Percentiles rank a stretch among this genome's conserved stretches.
Conservation (phyloP, 2,888 invertebrate species). For the Cordylochernes scorpioides region DNA sequence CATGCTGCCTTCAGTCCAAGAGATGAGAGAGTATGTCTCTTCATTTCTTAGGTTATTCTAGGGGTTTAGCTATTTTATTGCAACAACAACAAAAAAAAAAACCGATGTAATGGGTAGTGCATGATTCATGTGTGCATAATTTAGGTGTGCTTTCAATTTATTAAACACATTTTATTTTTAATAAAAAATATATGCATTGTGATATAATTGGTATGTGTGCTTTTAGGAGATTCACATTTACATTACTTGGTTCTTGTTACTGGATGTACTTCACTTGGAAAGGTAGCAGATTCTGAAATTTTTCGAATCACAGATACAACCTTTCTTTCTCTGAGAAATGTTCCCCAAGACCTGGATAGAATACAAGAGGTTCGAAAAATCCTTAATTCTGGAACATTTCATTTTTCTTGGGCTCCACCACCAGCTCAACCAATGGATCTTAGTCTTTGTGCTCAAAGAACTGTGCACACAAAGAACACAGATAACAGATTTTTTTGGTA, state of each 20-base stretch:
- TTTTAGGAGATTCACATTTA: slow-evolving; percentile 26
- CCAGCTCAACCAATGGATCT: slow-evolving; percentile 44
- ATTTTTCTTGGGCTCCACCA: slow-evolving; percentile 52
- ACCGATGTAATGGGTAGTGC: no score
- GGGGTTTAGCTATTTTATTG: no score
- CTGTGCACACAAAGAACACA: slow-evolving; percentile 45
- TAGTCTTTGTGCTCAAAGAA: slow-evolving; percentile 72
- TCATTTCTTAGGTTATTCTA: no score
- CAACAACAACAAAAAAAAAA: no score
- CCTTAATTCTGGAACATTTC: slow-evolving; percentile 91
- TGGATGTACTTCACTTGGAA: slow-evolving; percentile 85
- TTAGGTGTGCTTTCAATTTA: no score
- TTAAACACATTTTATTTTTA: no score
- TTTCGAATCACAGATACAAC: slow-evolving; percentile 77
- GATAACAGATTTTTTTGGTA: slow-evolving; percentile 97
- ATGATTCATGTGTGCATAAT: no score
- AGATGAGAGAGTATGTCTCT: no score
- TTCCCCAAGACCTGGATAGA: slow-evolving; percentile 21
- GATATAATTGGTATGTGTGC: no score
- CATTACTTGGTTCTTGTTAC: slow-evolving; percentile 75
- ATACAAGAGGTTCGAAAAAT: slow-evolving; percentile 27
- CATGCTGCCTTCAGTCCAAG: no score
- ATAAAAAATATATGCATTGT: no score
- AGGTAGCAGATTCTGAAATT: slow-evolving; percentile 76
- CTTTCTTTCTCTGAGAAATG: slow-evolving; percentile 43